Percentiles rank a stretch among this genome's conserved stretches.
These are phyloP conservation scores for Amblyornis subalaris DNA, from an alignment of 2,113 vertebrate genomes.

Conservation along the genomic window DNA sequence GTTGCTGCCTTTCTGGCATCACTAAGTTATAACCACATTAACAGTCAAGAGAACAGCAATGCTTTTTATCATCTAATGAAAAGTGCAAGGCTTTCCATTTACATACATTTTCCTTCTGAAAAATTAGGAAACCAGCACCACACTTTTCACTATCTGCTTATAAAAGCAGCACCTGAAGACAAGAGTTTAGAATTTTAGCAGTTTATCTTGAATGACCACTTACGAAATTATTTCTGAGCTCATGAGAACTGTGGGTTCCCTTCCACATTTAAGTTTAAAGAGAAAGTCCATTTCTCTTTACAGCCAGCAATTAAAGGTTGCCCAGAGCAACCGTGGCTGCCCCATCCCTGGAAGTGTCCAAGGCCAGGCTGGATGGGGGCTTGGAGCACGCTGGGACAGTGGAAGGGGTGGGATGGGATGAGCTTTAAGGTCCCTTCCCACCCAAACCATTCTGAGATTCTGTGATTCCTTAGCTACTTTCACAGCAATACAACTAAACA, in stretches of 20 bases:
- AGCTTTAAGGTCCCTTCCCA: not conserved
- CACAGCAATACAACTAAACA: not conserved
- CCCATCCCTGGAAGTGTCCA: not conserved
- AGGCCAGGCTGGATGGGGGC: not conserved
- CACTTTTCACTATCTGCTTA: not conserved
- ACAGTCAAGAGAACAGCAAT: not conserved
- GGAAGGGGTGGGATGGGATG: not conserved
- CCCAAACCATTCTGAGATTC: not conserved
- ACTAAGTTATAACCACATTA: not conserved
- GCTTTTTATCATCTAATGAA: not conserved
- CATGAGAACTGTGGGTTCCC: not conserved
- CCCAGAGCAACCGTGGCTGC: not conserved
- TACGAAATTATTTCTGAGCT: not conserved
- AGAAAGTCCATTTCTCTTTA: not conserved
- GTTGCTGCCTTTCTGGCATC: not conserved
- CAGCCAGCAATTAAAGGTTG: too few relatives aligned
- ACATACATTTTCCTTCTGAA: not conserved
- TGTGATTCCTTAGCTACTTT: accelerated
- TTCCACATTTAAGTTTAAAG: not conserved
- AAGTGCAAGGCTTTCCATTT: not conserved
- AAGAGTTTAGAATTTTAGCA: not conserved
- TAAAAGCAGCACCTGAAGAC: not conserved
- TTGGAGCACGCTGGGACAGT: not conserved
- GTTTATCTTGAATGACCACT: not conserved
- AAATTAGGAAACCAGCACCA: not conserved